Evolutionary conservation across 2,797 vertebrate species (phyloP).

Genomic region (Tachyglossus aculeatus): DNA sequence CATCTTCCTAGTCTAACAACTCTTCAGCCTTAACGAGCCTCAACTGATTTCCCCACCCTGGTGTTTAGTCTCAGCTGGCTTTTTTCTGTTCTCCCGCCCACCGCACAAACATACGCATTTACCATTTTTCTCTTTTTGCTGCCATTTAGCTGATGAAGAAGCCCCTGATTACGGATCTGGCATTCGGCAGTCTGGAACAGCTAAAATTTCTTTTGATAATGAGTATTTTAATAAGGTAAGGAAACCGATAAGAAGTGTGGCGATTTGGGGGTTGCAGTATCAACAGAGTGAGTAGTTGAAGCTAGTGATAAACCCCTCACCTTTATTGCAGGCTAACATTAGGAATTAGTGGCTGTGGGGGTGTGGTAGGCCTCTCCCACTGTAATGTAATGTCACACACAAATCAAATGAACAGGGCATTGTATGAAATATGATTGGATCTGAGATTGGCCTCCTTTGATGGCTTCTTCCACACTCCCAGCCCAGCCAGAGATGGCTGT

Average conservation of each 20-base stretch:
- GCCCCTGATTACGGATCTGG: constrained; percentile 98
- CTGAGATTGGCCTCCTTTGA: background rate
- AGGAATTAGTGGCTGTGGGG: too few relatives aligned
- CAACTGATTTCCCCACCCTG: background rate
- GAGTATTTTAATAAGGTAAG: constrained; percentile 95
- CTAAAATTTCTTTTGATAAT: constrained; percentile 98
- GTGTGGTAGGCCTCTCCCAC: too few relatives aligned
- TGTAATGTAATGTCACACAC: background rate
- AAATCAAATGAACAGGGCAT: background rate
- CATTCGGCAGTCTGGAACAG: constrained; percentile 95
- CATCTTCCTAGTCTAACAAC: background rate
- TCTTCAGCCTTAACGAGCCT: background rate
- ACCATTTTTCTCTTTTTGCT: background rate
- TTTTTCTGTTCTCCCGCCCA: background rate
- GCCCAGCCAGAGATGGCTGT: background rate
- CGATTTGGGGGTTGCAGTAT: background rate
- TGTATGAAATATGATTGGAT: background rate
- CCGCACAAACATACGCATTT: background rate
- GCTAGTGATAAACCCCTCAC: background rate
- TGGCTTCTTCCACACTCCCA: background rate
- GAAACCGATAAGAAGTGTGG: background rate
- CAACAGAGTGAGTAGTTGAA: background rate
- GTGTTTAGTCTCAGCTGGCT: background rate
- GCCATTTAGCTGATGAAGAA: constrained; percentile 88
- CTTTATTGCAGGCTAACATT: too few relatives aligned